A percentile compares a stretch with the other conserved stretches of the same genome.
Conservation (phyloP, 92 coral and sea anemone genomes). For the Micromussa lordhowensis region DNA sequence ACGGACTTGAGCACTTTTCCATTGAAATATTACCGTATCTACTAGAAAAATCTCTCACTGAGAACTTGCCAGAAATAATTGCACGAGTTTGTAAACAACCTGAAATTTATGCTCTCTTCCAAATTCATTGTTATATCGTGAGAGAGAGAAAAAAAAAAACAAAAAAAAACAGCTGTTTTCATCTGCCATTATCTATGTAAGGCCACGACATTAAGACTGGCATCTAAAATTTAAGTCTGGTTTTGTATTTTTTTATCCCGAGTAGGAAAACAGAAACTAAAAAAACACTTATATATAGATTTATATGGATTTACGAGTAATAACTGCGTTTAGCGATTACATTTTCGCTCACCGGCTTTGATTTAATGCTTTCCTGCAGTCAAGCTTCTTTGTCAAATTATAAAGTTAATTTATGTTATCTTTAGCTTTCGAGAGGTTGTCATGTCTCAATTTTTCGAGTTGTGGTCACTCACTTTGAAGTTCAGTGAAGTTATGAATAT, state of each 20-base stretch:
- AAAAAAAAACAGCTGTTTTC: neutral
- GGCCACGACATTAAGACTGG: neutral
- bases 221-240: neutral
- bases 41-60: neutral
- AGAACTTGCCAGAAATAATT: neutral
- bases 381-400: neutral
- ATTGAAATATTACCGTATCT: neutral
- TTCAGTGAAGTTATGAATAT: neutral
- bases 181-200: neutral
- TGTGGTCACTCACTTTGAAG: neutral
- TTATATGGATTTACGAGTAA: too few species aligned
- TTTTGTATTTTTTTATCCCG: neutral
- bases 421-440: neutral
- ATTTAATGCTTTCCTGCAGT: neutral
- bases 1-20: neutral
- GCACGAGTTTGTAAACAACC: neutral
- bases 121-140: too few species aligned
- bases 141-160: neutral
- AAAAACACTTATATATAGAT: neutral
- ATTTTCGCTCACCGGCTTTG: neutral
- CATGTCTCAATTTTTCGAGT: neutral
- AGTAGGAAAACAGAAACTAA: neutral
- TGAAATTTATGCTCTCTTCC: neutral
- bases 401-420: neutral
- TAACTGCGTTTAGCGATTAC: neutral